Conservation (phyloP, 2,888 invertebrate genomes). For the Rhimphoctona megacephalus region DNA sequence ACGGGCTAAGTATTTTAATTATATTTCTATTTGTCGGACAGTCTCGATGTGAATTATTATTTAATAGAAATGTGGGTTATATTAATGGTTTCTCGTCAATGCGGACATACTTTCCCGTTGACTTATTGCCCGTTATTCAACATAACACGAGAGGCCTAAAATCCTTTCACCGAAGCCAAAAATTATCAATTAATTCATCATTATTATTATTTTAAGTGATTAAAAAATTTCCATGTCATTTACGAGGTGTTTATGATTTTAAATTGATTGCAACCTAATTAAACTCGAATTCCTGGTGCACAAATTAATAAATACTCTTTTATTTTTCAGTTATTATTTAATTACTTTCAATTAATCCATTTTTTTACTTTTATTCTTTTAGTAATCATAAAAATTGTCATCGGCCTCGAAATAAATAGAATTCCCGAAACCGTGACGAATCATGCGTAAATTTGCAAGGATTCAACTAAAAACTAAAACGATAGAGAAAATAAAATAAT, state of each 20-base stretch:
- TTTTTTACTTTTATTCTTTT: not conserved
- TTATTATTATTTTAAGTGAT: not conserved
- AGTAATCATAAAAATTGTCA: not conserved
- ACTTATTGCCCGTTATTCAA: conserved; percentile 26
- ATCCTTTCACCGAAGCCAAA: conserved; percentile 45
- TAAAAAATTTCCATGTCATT: not conserved
- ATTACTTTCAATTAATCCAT: too few species aligned
- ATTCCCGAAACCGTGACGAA: not conserved
- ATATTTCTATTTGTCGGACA: conserved; percentile 19
- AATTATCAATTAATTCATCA: not conserved
- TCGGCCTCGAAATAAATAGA: not conserved
- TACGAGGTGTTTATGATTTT: too few species aligned
- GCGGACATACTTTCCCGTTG: conserved; percentile 30
- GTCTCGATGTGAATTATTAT: conserved; percentile 24
- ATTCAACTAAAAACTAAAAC: not conserved
- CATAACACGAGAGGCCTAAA: conserved; percentile 28
- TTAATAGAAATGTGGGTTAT: conserved; percentile 29
- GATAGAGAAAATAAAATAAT: conserved; percentile 1
- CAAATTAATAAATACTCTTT: too few species aligned
- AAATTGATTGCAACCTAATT: too few species aligned
- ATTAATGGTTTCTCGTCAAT: conserved; percentile 23
- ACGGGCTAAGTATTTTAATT: conserved; percentile 10
- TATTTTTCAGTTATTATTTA: too few species aligned
- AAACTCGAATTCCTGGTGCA: too few species aligned
- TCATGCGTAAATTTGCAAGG: not conserved